Evolutionary conservation across 2,888 invertebrate genomes (phyloP), one percentile per base, ranked within the genome.

Genomic region (Drosophila robusta): DNA sequence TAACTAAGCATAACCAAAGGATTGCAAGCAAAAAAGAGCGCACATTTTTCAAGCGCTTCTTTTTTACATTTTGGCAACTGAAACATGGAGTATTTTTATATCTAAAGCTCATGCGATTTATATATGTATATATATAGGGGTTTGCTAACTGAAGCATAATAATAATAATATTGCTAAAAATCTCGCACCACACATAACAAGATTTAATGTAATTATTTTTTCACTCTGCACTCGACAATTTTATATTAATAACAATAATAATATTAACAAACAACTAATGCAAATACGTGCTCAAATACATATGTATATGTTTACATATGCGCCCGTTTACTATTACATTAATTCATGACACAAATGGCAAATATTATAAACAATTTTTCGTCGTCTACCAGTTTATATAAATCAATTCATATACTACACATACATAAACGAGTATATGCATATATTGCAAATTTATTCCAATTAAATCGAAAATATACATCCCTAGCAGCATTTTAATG

Each of bases 401-500:
- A 86, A 71, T 67, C 66, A 82, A 75, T 75, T 57, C 52, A 83
- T 67, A 67, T 64, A 36, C 41, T 62, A 64, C 32, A 61, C 38
- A 66, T 64, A 66, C 55, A 62, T 61, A 67, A 56, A 47, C 39
- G 38, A 45, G 29, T 51, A 60, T 69, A 55, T 68, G 36, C 44
- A 69, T 60, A 75, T 73, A 76, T 68, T 80, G 66, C 65, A 73
- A 88, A 64, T 74, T 82, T 82, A 82, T 88, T 82, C 87, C 79
- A 82, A 72, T 80, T 70, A 70, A 83, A 75, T 86, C 72, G 60
- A 79, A 70, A 72, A 77, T 66, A 78, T 84, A 87, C 74, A 84
- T 73, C 80, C 70, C 63, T 83, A 83, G 84, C 87, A 69, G 84
- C 83, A 83, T 83, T 83, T 80, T 80, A 87, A 84, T 89, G 89